phyloP scores from a whole-genome alignment of 2,797 vertebrate genomes.

The Epinephelus awoara region DNA sequence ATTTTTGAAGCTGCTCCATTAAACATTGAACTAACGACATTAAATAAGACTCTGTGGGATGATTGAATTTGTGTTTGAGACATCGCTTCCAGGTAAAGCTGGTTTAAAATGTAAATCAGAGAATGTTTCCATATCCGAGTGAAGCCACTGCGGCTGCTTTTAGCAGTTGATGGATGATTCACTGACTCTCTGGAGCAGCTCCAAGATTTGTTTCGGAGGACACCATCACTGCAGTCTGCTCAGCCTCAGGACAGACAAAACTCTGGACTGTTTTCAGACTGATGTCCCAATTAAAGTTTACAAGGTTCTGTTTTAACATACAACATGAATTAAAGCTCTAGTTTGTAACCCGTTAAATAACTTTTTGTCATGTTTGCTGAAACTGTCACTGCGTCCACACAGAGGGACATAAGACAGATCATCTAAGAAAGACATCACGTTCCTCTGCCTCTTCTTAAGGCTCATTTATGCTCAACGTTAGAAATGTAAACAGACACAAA shows the following conservation, averaged over 20 bases:
- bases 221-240: conserved; percentile 7
- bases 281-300: conserved; percentile 6
- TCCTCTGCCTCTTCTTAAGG: too few relatives aligned
- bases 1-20: background rate
- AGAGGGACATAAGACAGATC: too few relatives aligned
- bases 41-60: background rate
- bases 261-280: background rate
- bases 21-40: background rate
- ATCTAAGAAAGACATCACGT: too few relatives aligned
- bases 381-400: too few relatives aligned
- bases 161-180: conserved; percentile 22
- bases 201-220: conserved; percentile 23
- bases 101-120: conserved; percentile 5
- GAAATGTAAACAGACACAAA: too few relatives aligned
- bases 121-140: background rate
- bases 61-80: background rate
- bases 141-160: background rate
- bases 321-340: background rate
- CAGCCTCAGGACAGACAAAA: conserved; percentile 4
- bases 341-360: too few relatives aligned
- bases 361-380: too few relatives aligned
- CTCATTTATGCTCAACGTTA: too few relatives aligned
- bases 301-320: background rate
- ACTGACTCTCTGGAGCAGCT: conserved; percentile 35
- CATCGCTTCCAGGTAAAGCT: background rate